A percentile compares a stretch with the other conserved stretches of the same genome.
phyloP scores from a whole-genome alignment of 2,113 vertebrate species.

The Sakesphorus luctuosus region DNA sequence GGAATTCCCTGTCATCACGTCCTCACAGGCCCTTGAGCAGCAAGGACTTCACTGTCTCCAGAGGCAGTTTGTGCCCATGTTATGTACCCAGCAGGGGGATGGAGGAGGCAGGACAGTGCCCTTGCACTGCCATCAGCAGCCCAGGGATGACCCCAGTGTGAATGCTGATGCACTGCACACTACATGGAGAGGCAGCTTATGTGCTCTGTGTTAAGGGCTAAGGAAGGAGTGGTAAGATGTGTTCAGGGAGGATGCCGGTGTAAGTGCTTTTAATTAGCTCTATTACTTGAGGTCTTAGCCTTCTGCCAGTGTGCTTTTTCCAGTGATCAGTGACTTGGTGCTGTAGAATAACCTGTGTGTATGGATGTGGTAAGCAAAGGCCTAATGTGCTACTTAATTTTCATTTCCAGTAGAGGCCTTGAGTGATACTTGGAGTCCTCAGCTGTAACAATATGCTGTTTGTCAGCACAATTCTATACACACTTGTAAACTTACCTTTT shows the following conservation, averaged over 20 bases:
- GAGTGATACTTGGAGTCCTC: neutral
- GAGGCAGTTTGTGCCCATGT: accelerated
- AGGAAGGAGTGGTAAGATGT: neutral
- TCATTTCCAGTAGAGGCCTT: neutral
- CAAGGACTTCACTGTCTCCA: neutral
- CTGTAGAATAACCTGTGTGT: neutral
- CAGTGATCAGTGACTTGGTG: neutral
- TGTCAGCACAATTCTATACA: neutral
- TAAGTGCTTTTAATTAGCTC: neutral
- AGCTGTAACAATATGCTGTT: neutral
- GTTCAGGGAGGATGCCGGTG: neutral
- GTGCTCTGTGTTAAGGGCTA: neutral
- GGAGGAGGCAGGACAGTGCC: neutral
- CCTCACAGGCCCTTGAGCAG: neutral
- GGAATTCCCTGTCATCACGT: neutral
- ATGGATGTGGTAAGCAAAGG: neutral
- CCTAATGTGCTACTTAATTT: neutral
- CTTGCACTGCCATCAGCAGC: neutral
- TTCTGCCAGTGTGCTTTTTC: neutral
- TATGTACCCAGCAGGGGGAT: neutral
- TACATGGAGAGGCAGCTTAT: neutral
- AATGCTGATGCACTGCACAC: neutral
- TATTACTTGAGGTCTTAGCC: neutral
- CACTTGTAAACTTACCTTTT: neutral
- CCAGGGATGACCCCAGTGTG: neutral